These are phyloP conservation scores for Amphipyra tragopoginis DNA, from an alignment of 2,888 invertebrate species.

Conservation along the genomic window DNA sequence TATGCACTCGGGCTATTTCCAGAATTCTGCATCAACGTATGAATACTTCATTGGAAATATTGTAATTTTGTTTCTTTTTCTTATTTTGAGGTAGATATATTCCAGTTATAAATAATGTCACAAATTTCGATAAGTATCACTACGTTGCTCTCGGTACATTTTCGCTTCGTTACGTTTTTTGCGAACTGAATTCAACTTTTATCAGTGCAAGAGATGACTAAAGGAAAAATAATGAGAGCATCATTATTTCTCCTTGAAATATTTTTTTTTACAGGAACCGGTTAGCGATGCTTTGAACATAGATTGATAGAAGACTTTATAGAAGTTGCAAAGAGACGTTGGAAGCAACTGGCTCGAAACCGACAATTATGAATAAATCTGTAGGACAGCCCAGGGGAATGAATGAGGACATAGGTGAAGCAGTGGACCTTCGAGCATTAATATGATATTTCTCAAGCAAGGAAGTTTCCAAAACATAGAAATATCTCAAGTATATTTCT, in stretches of 20 bases:
- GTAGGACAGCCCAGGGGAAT: too few species aligned
- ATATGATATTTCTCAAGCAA: too few species aligned
- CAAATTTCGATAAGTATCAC: constrained; percentile 1
- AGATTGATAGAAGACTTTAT: neutral
- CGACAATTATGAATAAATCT: too few species aligned
- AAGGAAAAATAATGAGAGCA: constrained; percentile 30
- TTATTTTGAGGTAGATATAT: neutral
- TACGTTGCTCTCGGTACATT: neutral
- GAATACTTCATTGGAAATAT: neutral
- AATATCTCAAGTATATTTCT: neutral
- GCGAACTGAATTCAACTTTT: constrained; percentile 1
- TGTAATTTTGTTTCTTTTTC: neutral
- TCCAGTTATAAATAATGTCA: neutral
- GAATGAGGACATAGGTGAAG: too few species aligned
- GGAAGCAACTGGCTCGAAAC: too few species aligned
- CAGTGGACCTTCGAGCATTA: too few species aligned
- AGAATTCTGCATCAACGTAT: constrained; percentile 1
- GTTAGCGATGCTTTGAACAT: neutral
- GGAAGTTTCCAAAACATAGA: too few species aligned
- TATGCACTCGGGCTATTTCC: constrained; percentile 13
- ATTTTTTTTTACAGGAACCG: neutral
- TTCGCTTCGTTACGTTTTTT: neutral
- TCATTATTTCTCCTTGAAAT: constrained; percentile 31
- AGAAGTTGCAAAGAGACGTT: neutral
- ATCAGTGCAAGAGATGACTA: neutral